These are phyloP conservation scores for Drosophila paranaensis DNA, from an alignment of 2,888 invertebrate species.

Conservation along the genomic window DNA sequence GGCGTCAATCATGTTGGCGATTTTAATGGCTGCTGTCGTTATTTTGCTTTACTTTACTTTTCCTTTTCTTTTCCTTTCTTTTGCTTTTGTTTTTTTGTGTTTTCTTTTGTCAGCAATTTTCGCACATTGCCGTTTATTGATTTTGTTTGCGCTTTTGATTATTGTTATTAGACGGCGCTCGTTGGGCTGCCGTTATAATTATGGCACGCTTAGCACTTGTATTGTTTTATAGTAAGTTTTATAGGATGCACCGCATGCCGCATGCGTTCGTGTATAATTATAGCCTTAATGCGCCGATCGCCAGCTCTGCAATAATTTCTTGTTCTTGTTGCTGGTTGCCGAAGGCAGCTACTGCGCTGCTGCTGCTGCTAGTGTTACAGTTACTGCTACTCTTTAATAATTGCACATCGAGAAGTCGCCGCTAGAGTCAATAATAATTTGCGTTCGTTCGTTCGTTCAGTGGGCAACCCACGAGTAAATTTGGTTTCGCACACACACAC, in stretches of 20 bases:
- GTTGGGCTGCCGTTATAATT: slow-evolving; percentile 48
- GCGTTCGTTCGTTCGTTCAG: slow-evolving; percentile 6
- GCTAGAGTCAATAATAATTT: slow-evolving; percentile 40
- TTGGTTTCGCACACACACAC: slow-evolving; percentile 14
- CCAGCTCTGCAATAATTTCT: slow-evolving; percentile 10
- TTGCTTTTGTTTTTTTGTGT: neutral
- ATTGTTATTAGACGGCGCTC: slow-evolving; percentile 32
- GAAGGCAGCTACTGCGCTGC: slow-evolving; percentile 10
- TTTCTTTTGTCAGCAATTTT: slow-evolving; percentile 49
- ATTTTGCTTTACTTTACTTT: slow-evolving; percentile 7
- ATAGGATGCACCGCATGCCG: slow-evolving; percentile 4
- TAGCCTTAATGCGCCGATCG: slow-evolving; percentile 23
- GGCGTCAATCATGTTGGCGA: slow-evolving; percentile 81
- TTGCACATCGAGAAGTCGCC: slow-evolving; percentile 36
- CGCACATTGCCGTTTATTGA: slow-evolving; percentile 68
- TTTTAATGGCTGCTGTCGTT: slow-evolving; percentile 18
- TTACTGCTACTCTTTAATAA: slow-evolving; percentile 35
- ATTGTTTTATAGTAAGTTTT: slow-evolving; percentile 50
- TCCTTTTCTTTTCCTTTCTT: neutral
- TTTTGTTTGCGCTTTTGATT: slow-evolving; percentile 42
- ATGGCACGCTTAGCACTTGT: slow-evolving; percentile 71
- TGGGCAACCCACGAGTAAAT: slow-evolving; percentile 20
- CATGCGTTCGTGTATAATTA: slow-evolving; percentile 29
- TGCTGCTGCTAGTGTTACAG: neutral
- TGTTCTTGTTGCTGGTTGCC: slow-evolving; percentile 7